Percentiles rank a stretch among this genome's conserved stretches.
Evolutionary conservation across 1,140 invertebrate genomes (phyloP).

Genomic region (Saccostrea echinata): DNA sequence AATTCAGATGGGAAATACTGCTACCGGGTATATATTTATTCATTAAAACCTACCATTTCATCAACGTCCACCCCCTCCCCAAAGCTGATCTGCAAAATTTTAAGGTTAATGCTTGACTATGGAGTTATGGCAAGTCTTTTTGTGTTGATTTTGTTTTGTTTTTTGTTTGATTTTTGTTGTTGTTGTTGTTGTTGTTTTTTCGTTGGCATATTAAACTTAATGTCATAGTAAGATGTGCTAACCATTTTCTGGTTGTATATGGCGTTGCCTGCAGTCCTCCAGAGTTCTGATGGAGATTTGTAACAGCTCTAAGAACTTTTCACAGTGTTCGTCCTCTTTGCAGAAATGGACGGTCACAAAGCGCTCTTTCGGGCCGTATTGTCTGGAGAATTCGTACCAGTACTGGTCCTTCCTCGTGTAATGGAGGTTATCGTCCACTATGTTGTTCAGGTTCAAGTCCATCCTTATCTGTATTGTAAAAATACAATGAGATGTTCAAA

Average conservation of each 20-base stretch:
- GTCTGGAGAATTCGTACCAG: slow-evolving; percentile 8
- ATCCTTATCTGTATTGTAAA: background rate
- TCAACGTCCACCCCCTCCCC: too few species aligned
- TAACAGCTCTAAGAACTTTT: background rate
- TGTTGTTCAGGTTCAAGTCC: slow-evolving; percentile 25
- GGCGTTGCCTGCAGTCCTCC: background rate
- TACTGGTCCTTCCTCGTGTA: slow-evolving; percentile 3
- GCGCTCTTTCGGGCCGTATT: background rate
- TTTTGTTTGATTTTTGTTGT: too few species aligned
- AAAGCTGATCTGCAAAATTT: too few species aligned
- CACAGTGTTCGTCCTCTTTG: slow-evolving; percentile 8
- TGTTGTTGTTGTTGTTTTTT: too few species aligned
- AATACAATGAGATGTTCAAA: too few species aligned
- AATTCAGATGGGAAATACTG: too few species aligned
- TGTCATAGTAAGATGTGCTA: background rate
- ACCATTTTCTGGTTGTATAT: background rate
- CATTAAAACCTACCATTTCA: too few species aligned
- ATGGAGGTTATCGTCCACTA: background rate
- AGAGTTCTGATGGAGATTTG: background rate
- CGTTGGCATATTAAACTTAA: too few species aligned
- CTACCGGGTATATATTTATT: too few species aligned
- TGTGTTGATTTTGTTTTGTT: too few species aligned
- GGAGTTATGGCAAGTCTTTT: too few species aligned
- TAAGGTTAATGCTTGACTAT: too few species aligned
- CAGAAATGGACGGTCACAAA: background rate